Evolutionary conservation across 2,888 invertebrate genomes (phyloP).

Genomic region (Epinotia demarniana): DNA sequence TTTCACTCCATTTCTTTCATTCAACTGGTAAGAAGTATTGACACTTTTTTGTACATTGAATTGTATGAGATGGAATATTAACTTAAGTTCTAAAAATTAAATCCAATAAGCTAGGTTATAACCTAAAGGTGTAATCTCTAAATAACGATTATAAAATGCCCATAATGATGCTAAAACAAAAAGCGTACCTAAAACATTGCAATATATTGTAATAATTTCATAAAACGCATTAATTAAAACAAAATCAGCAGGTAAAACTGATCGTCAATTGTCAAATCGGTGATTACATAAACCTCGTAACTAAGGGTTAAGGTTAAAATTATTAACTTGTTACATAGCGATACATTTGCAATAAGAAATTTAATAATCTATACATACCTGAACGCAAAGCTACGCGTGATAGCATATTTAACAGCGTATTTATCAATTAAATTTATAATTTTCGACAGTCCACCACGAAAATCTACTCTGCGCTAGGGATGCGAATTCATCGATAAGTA

Average conservation of each 20-base stretch:
- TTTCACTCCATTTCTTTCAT: too few species aligned
- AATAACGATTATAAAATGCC: slow-evolving; percentile 2
- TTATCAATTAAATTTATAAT: slow-evolving; percentile 58
- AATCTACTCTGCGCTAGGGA: slow-evolving; percentile 73
- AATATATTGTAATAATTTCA: neutral
- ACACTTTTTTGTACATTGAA: too few species aligned
- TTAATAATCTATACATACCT: slow-evolving; percentile 78
- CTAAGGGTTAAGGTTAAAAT: slow-evolving; percentile 60
- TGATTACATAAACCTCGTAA: slow-evolving; percentile 83
- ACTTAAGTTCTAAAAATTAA: neutral
- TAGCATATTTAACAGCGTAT: slow-evolving; percentile 84
- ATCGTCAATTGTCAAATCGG: slow-evolving; percentile 63
- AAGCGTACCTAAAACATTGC: neutral
- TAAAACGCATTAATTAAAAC: slow-evolving; percentile 11
- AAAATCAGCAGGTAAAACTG: slow-evolving; percentile 35
- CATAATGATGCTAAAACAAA: neutral
- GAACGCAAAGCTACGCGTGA: slow-evolving; percentile 88
- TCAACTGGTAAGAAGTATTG: too few species aligned
- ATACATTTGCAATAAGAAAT: slow-evolving; percentile 32
- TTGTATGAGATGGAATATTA: neutral
- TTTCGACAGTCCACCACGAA: slow-evolving; percentile 65
- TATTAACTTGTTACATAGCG: slow-evolving; percentile 50
- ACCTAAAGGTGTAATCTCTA: neutral
- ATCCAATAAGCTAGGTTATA: slow-evolving; percentile 13
- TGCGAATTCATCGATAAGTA: slow-evolving; percentile 49